A percentile compares a stretch with the other conserved stretches of the same genome.
Conservation (phyloP, 2,113 vertebrate species). For the Spea bombifrons region DNA sequence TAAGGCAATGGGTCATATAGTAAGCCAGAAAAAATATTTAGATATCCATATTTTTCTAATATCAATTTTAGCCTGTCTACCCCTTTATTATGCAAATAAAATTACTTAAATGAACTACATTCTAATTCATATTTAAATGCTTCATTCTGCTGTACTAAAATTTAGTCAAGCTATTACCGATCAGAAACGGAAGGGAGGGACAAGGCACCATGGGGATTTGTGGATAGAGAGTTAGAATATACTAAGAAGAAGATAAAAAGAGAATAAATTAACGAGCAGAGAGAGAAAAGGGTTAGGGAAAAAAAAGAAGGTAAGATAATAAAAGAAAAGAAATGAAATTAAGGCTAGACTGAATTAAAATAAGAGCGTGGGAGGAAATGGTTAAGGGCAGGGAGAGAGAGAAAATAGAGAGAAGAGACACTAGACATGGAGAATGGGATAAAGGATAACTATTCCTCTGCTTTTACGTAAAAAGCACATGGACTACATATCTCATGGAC, state of each 20-base stretch:
- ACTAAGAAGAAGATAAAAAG: neutral
- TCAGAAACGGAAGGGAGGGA: neutral
- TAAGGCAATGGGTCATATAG: too few relatives aligned
- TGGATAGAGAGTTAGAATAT: too few relatives aligned
- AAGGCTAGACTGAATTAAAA: neutral
- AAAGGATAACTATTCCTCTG: neutral
- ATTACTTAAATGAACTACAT: too few relatives aligned
- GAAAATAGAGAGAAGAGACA: neutral
- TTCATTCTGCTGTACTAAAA: too few relatives aligned
- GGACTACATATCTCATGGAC: too few relatives aligned
- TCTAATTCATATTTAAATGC: too few relatives aligned
- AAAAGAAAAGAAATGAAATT: neutral
- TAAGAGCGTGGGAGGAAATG: neutral
- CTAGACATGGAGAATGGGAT: neutral
- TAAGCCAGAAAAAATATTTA: too few relatives aligned
- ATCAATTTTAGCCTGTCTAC: too few relatives aligned
- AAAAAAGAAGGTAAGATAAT: neutral
- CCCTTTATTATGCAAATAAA: too few relatives aligned
- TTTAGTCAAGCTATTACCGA: neutral
- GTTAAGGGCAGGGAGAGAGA: neutral
- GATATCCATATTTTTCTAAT: too few relatives aligned
- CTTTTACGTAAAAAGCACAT: too few relatives aligned
- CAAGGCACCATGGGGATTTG: neutral
- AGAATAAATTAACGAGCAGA: neutral
- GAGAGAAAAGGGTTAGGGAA: neutral